These are phyloP conservation scores for Aphis craccivora DNA, from an alignment of 1,140 invertebrate genomes.

Conservation along the genomic window DNA sequence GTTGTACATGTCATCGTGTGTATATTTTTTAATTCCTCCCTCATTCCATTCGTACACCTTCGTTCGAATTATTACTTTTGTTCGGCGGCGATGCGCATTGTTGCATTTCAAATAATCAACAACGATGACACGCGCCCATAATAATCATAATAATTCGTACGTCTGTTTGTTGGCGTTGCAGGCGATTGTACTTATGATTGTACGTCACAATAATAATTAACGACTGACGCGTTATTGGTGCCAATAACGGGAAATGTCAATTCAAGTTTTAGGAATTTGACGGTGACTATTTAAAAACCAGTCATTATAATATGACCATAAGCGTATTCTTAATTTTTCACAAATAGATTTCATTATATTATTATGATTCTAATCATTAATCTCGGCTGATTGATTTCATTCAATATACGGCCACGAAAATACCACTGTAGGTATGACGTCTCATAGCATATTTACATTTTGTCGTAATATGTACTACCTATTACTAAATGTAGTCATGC, in stretches of 20 bases:
- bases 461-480: too few relatives aligned
- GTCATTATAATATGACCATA: neutral
- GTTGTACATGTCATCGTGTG: neutral
- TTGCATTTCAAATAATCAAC: slow-evolving; percentile 54
- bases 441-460: neutral
- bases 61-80: slow-evolving; percentile 7
- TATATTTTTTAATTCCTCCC: slow-evolving; percentile 31
- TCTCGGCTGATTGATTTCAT: neutral
- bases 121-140: slow-evolving; percentile 46
- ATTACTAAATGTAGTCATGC: neutral
- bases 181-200: neutral
- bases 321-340: neutral
- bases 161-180: neutral
- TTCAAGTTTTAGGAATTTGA: neutral
- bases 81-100: slow-evolving; percentile 47
- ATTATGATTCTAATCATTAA: neutral
- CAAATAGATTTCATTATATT: neutral
- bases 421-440: neutral
- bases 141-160: neutral
- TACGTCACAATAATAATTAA: neutral
- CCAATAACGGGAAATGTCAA: neutral
- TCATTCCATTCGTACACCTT: neutral
- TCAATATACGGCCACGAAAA: too few relatives aligned
- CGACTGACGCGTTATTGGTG: neutral
- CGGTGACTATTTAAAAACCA: neutral